Base-by-base conservation (phyloP, 2,113 vertebrate genomes). In the Rattus rattus region DNA sequence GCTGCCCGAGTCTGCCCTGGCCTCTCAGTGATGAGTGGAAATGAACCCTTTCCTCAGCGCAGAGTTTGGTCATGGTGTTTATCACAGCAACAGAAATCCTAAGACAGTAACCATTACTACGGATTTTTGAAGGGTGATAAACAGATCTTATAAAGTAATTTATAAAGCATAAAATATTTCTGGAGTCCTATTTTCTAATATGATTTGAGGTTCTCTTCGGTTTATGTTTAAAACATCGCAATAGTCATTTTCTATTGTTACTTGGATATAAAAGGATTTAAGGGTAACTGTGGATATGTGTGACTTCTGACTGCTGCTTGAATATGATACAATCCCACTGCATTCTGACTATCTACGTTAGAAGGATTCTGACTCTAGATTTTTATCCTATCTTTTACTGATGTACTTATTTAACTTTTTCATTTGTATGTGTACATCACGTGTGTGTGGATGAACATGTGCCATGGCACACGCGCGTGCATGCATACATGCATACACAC, bases 291-390 rank as follows among this genome's bases (percentile, higher is more conserved):
- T 76, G 33, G 43, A 88, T 84, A 90, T 36, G 52, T 33, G 14
- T 33, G 14, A 79, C 72, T 97, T 96, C 80, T 84, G 54, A 80
- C 92, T 93, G 92, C 67, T 73, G 33, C 24, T 84, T 88, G 36
- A 94, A 49, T 94, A 88, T 24, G 39, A 61, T 10, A 93, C 22
- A 87, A 43, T 2, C 81, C 67, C 20, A 85, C 26, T 84, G 73
- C 36, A 92, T 90, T 97, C 54, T 69, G 85, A 97, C 90, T 0
- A 95, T 17, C 12, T 81, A 75, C 20, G 95, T 49, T 54, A 97
- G 56, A 97, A 67, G 43, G 30, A 88, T 86, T 94, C 59, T 33
- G 97, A 94, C 95, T 96, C 24, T 65, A 36, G 81, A 61, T 61
- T 83, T 56, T 14, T 61, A 61, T 24, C 10, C 36, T 83, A 16